These are phyloP conservation scores for Nannoperca obscura DNA, from an alignment of 2,797 vertebrate species.

Conservation along the genomic window DNA sequence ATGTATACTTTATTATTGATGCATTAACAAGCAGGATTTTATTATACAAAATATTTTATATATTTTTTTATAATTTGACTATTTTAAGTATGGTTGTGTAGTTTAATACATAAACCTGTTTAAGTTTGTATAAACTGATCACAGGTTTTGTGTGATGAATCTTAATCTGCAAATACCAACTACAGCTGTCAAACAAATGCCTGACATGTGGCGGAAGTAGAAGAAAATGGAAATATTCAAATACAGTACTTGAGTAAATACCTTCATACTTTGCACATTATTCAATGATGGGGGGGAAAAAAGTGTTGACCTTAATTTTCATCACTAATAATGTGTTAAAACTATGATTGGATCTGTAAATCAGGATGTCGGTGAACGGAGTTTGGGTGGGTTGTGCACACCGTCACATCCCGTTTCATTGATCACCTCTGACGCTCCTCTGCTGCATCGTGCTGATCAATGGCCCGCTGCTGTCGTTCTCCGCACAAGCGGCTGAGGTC, in stretches of 20 bases:
- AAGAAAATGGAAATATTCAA: background rate
- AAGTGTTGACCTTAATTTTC: background rate
- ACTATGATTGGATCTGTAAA: background rate
- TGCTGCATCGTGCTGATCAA: slow-evolving; percentile 65
- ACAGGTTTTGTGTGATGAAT: background rate
- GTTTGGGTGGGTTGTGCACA: slow-evolving; percentile 25
- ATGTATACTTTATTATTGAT: background rate
- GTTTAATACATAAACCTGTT: too few species aligned
- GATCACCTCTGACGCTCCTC: slow-evolving; percentile 53
- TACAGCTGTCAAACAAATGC: background rate
- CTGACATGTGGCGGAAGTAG: background rate
- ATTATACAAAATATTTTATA: too few species aligned
- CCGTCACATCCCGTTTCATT: slow-evolving; percentile 44
- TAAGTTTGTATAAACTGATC: background rate
- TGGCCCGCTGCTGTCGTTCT: slow-evolving; percentile 33
- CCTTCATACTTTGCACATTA: background rate
- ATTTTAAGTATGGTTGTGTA: background rate
- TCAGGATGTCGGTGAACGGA: background rate
- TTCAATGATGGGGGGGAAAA: background rate
- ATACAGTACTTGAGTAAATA: background rate
- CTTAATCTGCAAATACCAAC: background rate
- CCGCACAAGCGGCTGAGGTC: background rate
- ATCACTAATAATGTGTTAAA: background rate
- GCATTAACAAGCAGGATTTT: background rate
- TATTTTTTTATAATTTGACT: background rate